Evolutionary conservation across 2,888 invertebrate genomes (phyloP), one percentile per base, ranked within the genome.

Genomic region (Ochropacha duplaris): DNA sequence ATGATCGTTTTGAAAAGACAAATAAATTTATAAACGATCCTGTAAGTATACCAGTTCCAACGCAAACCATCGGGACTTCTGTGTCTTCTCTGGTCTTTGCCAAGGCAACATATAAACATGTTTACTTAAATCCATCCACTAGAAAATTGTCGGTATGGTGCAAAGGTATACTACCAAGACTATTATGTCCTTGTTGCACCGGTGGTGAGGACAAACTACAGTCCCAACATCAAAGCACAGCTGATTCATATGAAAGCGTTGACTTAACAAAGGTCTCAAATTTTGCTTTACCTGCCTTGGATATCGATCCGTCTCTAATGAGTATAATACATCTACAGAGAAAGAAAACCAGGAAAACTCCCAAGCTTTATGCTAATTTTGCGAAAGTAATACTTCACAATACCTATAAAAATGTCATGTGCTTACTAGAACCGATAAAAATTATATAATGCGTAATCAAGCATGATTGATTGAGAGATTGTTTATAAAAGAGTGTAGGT

Each of bases 121-220:
- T 58, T 56, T 51, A 28, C 51, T 19, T 11, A 19, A 14, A 31
- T 24, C 31, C 52, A 1, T 12, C 5, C 6, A 31, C 52, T 12
- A 61, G 60, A 24, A 68, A 58, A 44, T 62, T 58, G 59, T 58
- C 60, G 1, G 54, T 64, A 4, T 79, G 78, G 71, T 71, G 66
- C 50, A 80, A 72, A 62, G 59, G 62, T 2, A 61, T 54, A 49
- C 58, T 78, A 4, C 86, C 87, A 11, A 84, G 62, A 59, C 26
- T 81, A 0, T 22, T 83, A 0, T 91, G 90, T 54, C 89, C 90
- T 1, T 90, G 90, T 64, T 88, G 88, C 60, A 76, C 78, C 26
- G 83, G 80, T 6, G 72, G 69, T n/a, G 78, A 76, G 1, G 80
- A 79, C 56, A 63, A 60, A 11, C 34, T 14, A 19, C 67, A 69